Percentiles rank a stretch among this genome's conserved stretches.
These are phyloP conservation scores for Bhutanitis thaidina DNA, from an alignment of 2,888 invertebrate genomes.

Conservation along the genomic window DNA sequence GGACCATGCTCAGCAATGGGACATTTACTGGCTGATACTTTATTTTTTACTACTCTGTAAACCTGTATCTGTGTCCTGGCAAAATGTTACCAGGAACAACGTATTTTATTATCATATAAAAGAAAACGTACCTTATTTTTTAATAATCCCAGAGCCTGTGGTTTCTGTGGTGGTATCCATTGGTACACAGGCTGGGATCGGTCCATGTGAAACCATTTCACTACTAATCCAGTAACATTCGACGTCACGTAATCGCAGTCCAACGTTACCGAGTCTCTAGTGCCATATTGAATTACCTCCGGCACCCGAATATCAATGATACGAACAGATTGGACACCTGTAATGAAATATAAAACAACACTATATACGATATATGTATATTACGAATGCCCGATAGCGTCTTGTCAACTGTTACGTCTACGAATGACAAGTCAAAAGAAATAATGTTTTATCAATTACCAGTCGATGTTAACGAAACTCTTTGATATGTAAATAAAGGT, in stretches of 20 bases:
- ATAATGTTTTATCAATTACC: too few species aligned
- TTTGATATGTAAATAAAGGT: too few species aligned
- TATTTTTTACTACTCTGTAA: too few species aligned
- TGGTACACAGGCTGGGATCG: slow-evolving; percentile 86
- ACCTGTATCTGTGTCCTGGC: too few species aligned
- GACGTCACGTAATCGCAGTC: slow-evolving; percentile 86
- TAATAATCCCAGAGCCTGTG: slow-evolving; percentile 81
- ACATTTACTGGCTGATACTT: too few species aligned
- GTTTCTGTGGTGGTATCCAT: slow-evolving; percentile 86
- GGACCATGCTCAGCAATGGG: too few species aligned
- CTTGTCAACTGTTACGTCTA: too few species aligned
- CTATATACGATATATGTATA: too few species aligned
- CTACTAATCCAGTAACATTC: slow-evolving; percentile 84
- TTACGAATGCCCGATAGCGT: too few species aligned
- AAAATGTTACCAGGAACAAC: too few species aligned
- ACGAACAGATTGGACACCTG: slow-evolving; percentile 79
- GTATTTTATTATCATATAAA: not conserved
- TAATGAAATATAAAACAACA: slow-evolving; percentile 13
- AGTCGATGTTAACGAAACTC: too few species aligned
- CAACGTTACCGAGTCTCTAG: slow-evolving; percentile 79
- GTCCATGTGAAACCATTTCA: slow-evolving; percentile 87
- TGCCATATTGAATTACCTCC: slow-evolving; percentile 79
- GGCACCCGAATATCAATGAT: slow-evolving; percentile 82
- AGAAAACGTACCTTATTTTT: slow-evolving; percentile 51
- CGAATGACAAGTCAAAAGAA: too few species aligned